phyloP scores from a whole-genome alignment of 2,797 vertebrate species.

The Danio tinwini region DNA sequence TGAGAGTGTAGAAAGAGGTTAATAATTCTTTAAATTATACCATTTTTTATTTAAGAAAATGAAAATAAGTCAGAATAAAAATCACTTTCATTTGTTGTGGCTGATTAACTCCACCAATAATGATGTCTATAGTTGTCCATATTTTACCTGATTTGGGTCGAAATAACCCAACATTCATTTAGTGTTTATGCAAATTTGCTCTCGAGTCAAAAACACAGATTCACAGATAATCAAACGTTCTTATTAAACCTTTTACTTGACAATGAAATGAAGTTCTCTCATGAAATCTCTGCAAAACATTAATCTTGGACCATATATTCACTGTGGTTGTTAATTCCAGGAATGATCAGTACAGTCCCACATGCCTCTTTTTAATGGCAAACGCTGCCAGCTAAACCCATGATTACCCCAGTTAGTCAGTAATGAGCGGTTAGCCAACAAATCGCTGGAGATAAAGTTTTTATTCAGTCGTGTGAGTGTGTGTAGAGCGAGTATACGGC shows the following conservation, averaged over 20 bases:
- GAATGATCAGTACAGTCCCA: not conserved
- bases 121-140: too few species aligned
- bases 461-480: not conserved
- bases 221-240: not conserved
- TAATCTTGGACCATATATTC: not conserved
- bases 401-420: conserved; percentile 2
- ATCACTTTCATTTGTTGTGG: too few species aligned
- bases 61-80: too few species aligned
- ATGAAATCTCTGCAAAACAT: conserved; percentile 12
- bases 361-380: not conserved
- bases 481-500: not conserved
- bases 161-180: too few species aligned
- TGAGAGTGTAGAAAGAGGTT: too few species aligned
- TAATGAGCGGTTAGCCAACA: not conserved
- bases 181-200: not conserved
- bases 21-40: too few species aligned
- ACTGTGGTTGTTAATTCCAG: conserved; percentile 8
- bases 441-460: not conserved
- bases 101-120: too few species aligned
- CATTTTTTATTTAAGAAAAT: too few species aligned
- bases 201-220: not conserved
- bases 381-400: not conserved
- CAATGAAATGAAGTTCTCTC: not conserved
- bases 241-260: not conserved
- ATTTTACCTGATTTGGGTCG: too few species aligned